Conservation (phyloP, 2,113 vertebrate genomes). For the Pseudopodoces humilis region DNA sequence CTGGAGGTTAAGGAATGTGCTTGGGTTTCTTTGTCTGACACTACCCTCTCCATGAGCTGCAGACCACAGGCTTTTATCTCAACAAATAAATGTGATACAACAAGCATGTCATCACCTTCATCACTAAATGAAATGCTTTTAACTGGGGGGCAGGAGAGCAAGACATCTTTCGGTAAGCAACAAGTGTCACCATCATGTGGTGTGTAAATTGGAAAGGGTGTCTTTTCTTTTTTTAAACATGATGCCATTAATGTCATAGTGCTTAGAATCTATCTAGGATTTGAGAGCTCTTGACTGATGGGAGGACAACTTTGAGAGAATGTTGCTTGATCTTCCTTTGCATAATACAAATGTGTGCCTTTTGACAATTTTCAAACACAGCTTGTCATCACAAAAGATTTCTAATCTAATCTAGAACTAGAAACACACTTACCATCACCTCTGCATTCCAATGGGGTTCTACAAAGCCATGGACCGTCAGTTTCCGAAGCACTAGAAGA, state of each 20-base stretch:
- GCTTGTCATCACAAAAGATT: not conserved
- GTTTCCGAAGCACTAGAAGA: constrained; percentile 88
- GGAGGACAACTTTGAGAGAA: not conserved
- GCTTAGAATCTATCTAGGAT: not conserved
- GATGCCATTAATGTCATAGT: not conserved
- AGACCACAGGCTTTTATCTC: not conserved
- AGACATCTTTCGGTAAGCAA: not conserved
- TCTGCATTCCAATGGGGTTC: constrained; percentile 91
- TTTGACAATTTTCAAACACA: not conserved
- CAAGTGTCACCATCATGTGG: not conserved
- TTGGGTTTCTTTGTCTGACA: not conserved
- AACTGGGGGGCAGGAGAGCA: not conserved
- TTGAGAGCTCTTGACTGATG: not conserved
- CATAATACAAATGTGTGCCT: not conserved
- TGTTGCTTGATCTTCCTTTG: not conserved
- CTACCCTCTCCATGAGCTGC: not conserved
- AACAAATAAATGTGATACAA: not conserved
- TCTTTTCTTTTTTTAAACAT: not conserved
- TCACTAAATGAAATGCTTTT: not conserved
- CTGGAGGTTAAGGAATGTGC: not conserved
- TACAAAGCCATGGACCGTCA: constrained; percentile 95
- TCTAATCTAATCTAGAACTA: not conserved
- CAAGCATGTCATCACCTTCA: not conserved
- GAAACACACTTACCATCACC: constrained; percentile 87
- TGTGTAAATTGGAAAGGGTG: not conserved